A percentile compares a stretch with the other conserved stretches of the same genome.
Conservation (phyloP, 2,888 invertebrate genomes). For the Ophion ventricosus region DNA sequence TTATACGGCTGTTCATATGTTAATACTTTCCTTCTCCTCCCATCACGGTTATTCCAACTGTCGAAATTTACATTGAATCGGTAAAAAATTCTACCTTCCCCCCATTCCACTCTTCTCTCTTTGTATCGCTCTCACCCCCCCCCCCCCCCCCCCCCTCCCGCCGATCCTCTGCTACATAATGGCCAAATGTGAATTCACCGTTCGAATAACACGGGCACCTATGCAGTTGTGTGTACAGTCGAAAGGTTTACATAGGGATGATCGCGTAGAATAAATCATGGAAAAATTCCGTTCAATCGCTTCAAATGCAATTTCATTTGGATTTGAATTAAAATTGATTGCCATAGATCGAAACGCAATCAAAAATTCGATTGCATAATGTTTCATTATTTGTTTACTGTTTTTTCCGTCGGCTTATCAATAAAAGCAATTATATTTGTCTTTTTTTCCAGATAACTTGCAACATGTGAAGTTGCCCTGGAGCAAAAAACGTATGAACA, state of each 20-base stretch:
- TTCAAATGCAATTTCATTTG: conserved; percentile 18
- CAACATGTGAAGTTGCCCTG: neutral
- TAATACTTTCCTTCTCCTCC: conserved; percentile 69
- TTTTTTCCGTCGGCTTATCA: neutral
- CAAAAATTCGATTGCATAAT: neutral
- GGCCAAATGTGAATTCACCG: conserved; percentile 37
- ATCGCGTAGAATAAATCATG: neutral
- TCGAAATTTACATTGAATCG: conserved; percentile 70
- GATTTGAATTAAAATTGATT: conserved; percentile 21
- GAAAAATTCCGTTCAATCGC: conserved; percentile 1
- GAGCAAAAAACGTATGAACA: neutral
- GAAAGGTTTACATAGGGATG: conserved; percentile 18
- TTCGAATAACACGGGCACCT: conserved; percentile 15
- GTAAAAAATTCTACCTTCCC: conserved; percentile 3
- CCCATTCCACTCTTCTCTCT: conserved; percentile 18
- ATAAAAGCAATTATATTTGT: neutral
- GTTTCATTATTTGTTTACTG: neutral
- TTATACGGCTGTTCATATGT: conserved; percentile 78
- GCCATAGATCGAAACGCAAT: conserved; percentile 2
- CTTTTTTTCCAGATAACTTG: neutral
- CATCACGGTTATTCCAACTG: conserved; percentile 49
- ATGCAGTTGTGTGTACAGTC: conserved; percentile 8
- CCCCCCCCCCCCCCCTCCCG: too few species aligned
- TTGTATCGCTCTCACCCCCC: conserved; percentile 20
- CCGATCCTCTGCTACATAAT: conserved; percentile 34